Percentiles rank a stretch among this genome's conserved stretches.
Conservation (phyloP, 2,888 invertebrate genomes). For the Ornithoptera priamus region DNA sequence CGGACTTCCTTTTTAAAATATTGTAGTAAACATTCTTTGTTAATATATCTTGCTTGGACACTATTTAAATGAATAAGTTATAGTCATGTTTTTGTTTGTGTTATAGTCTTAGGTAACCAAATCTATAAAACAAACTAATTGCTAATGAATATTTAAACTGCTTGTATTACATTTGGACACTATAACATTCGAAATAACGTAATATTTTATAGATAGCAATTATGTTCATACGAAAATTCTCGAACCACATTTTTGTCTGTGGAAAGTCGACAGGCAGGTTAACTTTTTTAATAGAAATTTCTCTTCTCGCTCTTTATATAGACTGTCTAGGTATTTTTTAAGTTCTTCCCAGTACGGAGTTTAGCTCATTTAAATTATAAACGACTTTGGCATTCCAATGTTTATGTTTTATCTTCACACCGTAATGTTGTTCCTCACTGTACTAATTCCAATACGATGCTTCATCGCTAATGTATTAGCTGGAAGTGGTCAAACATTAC, state of each 20-base stretch:
- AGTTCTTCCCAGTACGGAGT: no score
- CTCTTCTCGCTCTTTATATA: no score
- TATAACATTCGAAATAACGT: no score
- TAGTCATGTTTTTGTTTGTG: not conserved
- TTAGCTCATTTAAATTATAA: slow-evolving; percentile 1
- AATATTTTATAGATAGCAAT: no score
- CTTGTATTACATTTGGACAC: no score
- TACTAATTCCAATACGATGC: slow-evolving; percentile 14
- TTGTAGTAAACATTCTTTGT: not conserved
- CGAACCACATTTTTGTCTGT: no score
- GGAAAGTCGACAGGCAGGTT: no score
- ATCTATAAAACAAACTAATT: not conserved
- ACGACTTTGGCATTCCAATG: not conserved
- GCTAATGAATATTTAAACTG: not conserved
- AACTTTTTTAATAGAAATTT: no score
- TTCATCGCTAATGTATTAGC: slow-evolving; percentile 21
- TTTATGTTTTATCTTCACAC: slow-evolving; percentile 6
- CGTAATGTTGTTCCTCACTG: not conserved
- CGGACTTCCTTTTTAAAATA: not conserved
- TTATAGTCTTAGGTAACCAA: not conserved
- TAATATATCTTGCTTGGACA: not conserved
- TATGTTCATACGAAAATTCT: no score
- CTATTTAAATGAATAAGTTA: not conserved
- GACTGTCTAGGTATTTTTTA: no score
- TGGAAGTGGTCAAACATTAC: not conserved